Conservation (phyloP, 2,888 invertebrate genomes). For the Agriopis marginaria region DNA sequence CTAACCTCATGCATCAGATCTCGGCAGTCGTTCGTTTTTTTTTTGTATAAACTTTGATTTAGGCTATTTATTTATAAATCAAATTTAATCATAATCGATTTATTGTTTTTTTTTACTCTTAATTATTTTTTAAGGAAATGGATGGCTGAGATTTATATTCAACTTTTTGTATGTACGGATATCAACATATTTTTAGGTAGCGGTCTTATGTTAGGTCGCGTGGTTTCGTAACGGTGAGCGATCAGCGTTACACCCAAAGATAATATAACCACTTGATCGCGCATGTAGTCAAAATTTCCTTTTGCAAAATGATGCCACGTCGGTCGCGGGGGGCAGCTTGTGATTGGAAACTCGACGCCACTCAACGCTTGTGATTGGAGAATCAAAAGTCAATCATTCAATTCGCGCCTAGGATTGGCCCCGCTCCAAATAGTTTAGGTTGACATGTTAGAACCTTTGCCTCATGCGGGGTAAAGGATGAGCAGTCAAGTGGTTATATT, state of each 20-base stretch:
- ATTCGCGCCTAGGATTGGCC: no score
- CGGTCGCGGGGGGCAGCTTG: no score
- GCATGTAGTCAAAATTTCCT: no score
- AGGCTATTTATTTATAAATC: conserved; percentile 5
- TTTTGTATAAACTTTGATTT: neutral
- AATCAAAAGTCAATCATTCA: no score
- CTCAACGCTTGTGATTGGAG: no score
- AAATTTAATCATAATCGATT: conserved; percentile 4
- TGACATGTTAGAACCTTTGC: no score
- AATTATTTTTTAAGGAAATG: conserved; percentile 9
- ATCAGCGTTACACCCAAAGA: neutral
- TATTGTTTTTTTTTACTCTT: neutral
- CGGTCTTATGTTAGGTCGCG: neutral
- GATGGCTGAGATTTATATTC: conserved; percentile 1
- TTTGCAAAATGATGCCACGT: no score
- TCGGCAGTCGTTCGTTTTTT: conserved; percentile 15
- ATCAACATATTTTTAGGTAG: neutral
- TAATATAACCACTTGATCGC: no score
- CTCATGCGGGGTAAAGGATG: no score
- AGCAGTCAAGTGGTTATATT: no score
- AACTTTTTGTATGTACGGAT: conserved; percentile 11
- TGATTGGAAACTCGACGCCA: no score
- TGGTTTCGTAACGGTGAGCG: neutral
- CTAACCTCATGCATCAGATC: conserved; percentile 14
- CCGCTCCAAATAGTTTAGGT: no score